Evolutionary conservation across 2,888 invertebrate species (phyloP).

Genomic region (Melinopterus prodromus): DNA sequence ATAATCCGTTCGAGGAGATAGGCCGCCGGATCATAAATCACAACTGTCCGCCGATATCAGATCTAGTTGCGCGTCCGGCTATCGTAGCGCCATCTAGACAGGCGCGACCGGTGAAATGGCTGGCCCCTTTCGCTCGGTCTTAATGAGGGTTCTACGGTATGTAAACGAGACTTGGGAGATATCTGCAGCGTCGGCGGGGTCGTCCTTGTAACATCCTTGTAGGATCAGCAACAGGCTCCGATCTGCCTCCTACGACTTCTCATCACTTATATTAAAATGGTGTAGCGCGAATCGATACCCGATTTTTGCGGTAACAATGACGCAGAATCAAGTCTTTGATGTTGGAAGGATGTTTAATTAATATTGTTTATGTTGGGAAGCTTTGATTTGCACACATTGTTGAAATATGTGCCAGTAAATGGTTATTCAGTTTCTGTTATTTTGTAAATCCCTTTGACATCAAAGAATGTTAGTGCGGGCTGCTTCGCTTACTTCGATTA

Average conservation of each 20-base stretch:
- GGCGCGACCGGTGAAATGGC: not conserved
- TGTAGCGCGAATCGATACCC: not conserved
- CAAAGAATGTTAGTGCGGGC: too few species aligned
- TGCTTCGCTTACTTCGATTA: too few species aligned
- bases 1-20: not conserved
- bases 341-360: too few species aligned
- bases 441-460: too few species aligned
- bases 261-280: not conserved
- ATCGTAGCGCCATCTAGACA: constrained; percentile 4
- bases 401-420: too few species aligned
- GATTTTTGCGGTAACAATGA: too few species aligned
- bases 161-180: not conserved
- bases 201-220: not conserved
- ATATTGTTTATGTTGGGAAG: too few species aligned
- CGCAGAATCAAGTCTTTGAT: too few species aligned
- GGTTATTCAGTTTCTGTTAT: too few species aligned
- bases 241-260: not conserved
- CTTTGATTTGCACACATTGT: too few species aligned
- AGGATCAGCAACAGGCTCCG: not conserved
- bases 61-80: not conserved
- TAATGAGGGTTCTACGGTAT: not conserved
- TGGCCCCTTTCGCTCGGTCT: not conserved
- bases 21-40: not conserved
- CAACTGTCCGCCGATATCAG: not conserved
- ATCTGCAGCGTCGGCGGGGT: not conserved